A percentile compares a stretch with the other conserved stretches of the same genome.
These are phyloP conservation scores for Leptura quadrifasciata DNA, from an alignment of 2,888 invertebrate genomes.

Conservation along the genomic window DNA sequence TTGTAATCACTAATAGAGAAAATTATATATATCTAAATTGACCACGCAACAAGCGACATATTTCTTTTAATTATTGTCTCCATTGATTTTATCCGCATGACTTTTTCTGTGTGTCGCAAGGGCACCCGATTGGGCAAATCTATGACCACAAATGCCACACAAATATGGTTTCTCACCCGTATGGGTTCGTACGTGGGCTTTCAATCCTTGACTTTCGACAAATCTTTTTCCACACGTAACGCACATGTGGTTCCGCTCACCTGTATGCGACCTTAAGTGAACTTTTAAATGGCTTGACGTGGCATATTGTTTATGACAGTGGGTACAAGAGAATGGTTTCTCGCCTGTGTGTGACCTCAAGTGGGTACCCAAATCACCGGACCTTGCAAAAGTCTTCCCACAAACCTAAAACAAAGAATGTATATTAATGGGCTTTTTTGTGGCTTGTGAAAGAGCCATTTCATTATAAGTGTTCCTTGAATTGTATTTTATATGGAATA, in stretches of 20 bases:
- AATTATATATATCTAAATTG: neutral
- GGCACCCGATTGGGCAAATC: constrained; percentile 67
- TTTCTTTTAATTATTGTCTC: neutral
- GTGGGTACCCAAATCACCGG: constrained; percentile 66
- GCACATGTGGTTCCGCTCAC: constrained; percentile 64
- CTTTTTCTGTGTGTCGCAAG: constrained; percentile 65
- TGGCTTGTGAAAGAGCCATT: no score
- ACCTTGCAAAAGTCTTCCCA: constrained; percentile 66
- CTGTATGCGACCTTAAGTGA: constrained; percentile 66
- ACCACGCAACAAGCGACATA: neutral
- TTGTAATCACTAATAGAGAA: no score
- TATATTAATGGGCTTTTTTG: neutral
- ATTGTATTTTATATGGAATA: no score
- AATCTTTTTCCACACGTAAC: constrained; percentile 64
- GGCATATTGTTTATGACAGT: constrained; percentile 64
- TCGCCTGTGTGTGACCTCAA: constrained; percentile 68
- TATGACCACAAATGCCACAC: constrained; percentile 64
- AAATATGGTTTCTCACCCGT: constrained; percentile 68
- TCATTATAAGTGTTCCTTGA: no score
- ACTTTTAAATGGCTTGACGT: constrained; percentile 68
- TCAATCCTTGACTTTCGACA: constrained; percentile 65
- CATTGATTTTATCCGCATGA: constrained; percentile 44
- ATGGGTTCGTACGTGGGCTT: constrained; percentile 65
- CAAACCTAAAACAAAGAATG: constrained; percentile 62
- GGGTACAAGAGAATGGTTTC: constrained; percentile 64